Conservation (phyloP, 2,888 invertebrate genomes). For the Cryptocephalus moraei region DNA sequence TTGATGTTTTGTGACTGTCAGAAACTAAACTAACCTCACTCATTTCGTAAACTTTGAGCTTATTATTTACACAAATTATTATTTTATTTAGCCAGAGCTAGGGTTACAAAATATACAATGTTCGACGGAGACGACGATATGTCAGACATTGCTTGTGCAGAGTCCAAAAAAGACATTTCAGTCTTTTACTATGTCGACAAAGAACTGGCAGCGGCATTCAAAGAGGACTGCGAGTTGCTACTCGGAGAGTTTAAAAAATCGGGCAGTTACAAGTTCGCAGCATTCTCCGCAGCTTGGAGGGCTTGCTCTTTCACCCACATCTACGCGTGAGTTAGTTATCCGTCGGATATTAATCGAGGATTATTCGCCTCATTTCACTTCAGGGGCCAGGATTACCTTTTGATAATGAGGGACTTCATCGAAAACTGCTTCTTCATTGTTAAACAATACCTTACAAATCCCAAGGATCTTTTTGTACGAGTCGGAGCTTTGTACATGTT, state of each 20-base stretch:
- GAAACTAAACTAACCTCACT: neutral
- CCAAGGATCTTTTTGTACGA: constrained; percentile 20
- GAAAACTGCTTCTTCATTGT: constrained; percentile 23
- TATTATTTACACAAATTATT: neutral
- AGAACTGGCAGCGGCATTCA: constrained; percentile 21
- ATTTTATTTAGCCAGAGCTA: neutral
- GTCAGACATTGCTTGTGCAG: neutral
- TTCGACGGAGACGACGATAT: neutral
- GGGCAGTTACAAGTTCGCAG: constrained; percentile 17
- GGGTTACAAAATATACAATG: neutral
- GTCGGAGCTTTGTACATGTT: constrained; percentile 28
- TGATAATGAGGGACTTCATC: constrained; percentile 17
- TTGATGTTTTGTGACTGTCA: neutral
- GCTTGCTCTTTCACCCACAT: constrained; percentile 21
- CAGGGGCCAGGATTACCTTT: constrained; percentile 21
- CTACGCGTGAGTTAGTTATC: constrained; percentile 21
- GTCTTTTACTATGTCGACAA: constrained; percentile 14
- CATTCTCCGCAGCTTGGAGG: constrained; percentile 25
- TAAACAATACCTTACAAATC: constrained; percentile 24
- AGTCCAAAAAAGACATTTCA: no score
- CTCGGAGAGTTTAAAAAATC: constrained; percentile 21
- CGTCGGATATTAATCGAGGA: neutral
- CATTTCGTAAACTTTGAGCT: neutral
- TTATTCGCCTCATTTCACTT: constrained; percentile 9
- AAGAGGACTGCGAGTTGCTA: constrained; percentile 25